A percentile compares a stretch with the other conserved stretches of the same genome.
phyloP scores from a whole-genome alignment of 2,113 vertebrate species.

The Protomyctophum bolini region DNA sequence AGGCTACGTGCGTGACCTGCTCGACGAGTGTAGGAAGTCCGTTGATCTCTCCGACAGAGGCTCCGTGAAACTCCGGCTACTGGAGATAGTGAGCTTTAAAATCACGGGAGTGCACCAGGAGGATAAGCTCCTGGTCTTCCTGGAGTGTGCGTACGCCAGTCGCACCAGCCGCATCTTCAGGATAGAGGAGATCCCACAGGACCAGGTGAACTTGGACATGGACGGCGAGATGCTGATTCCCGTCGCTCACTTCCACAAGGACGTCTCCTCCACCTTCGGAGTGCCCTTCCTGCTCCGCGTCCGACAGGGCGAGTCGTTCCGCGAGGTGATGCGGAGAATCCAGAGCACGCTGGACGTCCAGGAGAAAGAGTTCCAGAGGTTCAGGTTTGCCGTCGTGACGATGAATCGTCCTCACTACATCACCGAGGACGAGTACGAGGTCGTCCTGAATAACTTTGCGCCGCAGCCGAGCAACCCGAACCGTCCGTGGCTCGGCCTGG shows the following conservation, averaged over 20 bases:
- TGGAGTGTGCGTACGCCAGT: slow-evolving; percentile 67
- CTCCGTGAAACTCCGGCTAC: slow-evolving; percentile 98
- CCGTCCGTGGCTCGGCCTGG: slow-evolving; percentile 97
- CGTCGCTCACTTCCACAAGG: slow-evolving; percentile 99
- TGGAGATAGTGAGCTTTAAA: slow-evolving; percentile 99
- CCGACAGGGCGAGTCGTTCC: slow-evolving; percentile 94
- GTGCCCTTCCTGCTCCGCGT: slow-evolving; percentile 98
- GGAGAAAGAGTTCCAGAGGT: slow-evolving; percentile 98
- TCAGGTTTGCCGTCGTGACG: slow-evolving; percentile 99
- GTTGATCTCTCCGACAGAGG: slow-evolving; percentile 97
- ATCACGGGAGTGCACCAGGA: slow-evolving; percentile 99
- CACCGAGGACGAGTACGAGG: slow-evolving; percentile 98
- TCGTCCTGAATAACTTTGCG: slow-evolving; percentile 99
- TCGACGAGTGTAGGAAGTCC: slow-evolving; percentile 99
- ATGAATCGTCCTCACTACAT: slow-evolving; percentile 99
- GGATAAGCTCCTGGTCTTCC: slow-evolving; percentile 98
- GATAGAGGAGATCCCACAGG: slow-evolving; percentile 99
- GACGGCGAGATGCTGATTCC: slow-evolving; percentile 98
- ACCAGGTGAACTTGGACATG: slow-evolving; percentile 98
- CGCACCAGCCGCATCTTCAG: slow-evolving; percentile 94
- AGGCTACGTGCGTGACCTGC: slow-evolving; percentile 95
- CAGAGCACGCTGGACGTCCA: slow-evolving; percentile 95
- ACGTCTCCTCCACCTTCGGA: slow-evolving; percentile 97
- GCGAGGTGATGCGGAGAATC: slow-evolving; percentile 96
- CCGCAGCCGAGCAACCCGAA: slow-evolving; percentile 95